Evolutionary conservation across 2,113 vertebrate species (phyloP).

Genomic region (Rhinichthys klamathensis): DNA sequence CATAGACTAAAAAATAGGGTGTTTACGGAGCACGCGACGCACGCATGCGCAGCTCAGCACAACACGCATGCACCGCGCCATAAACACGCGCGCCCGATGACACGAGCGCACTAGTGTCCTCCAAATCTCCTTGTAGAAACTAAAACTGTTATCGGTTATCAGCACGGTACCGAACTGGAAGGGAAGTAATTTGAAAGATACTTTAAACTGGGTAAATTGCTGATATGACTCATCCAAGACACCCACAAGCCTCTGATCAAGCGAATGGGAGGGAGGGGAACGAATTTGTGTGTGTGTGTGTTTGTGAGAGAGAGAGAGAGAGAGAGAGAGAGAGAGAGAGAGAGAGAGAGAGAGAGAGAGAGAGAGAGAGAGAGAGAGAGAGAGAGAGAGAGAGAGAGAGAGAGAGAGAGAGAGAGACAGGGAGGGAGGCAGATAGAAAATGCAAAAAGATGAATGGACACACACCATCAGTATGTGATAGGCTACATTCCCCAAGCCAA

Average conservation of each 20-base stretch:
- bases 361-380: constrained; percentile 10
- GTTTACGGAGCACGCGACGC: not conserved
- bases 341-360: constrained; percentile 31
- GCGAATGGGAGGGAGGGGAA: constrained; percentile 67
- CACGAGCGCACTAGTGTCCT: constrained; percentile 65
- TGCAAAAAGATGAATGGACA: constrained; percentile 46
- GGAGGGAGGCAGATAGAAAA: constrained; percentile 23
- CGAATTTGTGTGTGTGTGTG: constrained; percentile 48
- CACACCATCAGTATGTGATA: constrained; percentile 30
- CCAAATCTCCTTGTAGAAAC: constrained; percentile 78
- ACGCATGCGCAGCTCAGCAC: constrained; percentile 6
- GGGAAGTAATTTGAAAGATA: constrained; percentile 80
- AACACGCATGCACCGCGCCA: not conserved
- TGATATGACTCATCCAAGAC: constrained; percentile 79
- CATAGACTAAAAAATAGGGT: too few species aligned
- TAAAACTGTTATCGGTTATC: constrained; percentile 82
- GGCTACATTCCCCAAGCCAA: constrained; percentile 24
- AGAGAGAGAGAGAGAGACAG: constrained; percentile 19
- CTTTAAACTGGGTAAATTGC: constrained; percentile 81
- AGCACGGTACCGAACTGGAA: constrained; percentile 73
- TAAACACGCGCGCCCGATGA: constrained; percentile 26
- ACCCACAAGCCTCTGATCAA: constrained; percentile 77
- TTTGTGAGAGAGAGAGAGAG: constrained; percentile 24
- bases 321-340: constrained; percentile 2
- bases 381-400: constrained; percentile 26